Evolutionary conservation across 2,888 invertebrate genomes (phyloP).

Genomic region (Scaptomyza flava): DNA sequence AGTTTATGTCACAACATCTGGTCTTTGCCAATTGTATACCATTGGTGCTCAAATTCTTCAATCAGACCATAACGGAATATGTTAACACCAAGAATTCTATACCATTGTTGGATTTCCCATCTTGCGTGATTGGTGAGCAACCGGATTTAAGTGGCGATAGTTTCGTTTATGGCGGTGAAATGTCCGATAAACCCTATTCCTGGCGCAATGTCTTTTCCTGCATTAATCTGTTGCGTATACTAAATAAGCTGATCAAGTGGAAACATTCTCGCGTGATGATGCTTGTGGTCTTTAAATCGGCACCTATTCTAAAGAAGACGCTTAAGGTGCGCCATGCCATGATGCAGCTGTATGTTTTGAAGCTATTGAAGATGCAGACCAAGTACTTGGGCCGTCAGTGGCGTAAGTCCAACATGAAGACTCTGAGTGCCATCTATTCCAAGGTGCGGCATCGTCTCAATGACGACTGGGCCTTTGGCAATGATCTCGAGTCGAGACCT

Average conservation of each 20-base stretch:
- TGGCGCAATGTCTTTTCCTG: conserved; percentile 99
- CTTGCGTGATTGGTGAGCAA: conserved; percentile 97
- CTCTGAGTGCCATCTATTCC: conserved; percentile 99
- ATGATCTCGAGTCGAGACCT: conserved; percentile 98
- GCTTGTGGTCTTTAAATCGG: conserved; percentile 99
- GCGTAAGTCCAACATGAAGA: conserved; percentile 99
- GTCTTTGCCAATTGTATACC: conserved; percentile 99
- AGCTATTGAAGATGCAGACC: conserved; percentile 99
- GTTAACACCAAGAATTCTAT: conserved; percentile 97
- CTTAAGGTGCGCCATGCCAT: conserved; percentile 97
- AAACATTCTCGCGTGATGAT: conserved; percentile 99
- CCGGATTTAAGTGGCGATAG: conserved; percentile 96
- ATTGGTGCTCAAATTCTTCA: conserved; percentile 98
- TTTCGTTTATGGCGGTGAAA: conserved; percentile 90
- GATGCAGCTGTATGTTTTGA: conserved; percentile 99
- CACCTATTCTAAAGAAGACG: conserved; percentile 98
- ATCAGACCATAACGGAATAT: conserved; percentile 98
- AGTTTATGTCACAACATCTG: conserved; percentile 99
- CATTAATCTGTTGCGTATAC: conserved; percentile 96
- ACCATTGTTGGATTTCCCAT: conserved; percentile 97
- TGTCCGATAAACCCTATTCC: conserved; percentile 91
- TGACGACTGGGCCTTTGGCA: conserved; percentile 99
- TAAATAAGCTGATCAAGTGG: conserved; percentile 99
- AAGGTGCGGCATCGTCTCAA: conserved; percentile 98
- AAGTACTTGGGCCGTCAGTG: conserved; percentile 99